Evolutionary conservation across 2,113 vertebrate species (phyloP), one percentile per base, ranked within the genome.

Genomic region (Ancistrus triradiatus): DNA sequence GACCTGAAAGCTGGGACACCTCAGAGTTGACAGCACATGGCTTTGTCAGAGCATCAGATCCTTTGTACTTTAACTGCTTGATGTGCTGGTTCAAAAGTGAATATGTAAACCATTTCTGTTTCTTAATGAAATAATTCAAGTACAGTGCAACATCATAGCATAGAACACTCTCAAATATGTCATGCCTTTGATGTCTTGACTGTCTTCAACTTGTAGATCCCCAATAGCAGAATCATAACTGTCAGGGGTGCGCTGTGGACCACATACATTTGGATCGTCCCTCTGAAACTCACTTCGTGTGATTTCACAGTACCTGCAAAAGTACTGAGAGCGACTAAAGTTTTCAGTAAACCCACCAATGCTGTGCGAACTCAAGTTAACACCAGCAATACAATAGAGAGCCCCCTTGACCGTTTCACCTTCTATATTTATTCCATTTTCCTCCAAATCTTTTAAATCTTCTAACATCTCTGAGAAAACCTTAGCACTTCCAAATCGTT

Each of bases 291-390:
- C 61, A 58, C 17, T 21, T 31, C 5, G 27, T 1, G 57, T 73
- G 17, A 76, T 59, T 73, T 69, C 66, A 72, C 69, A 72, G 43
- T 75, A 75, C 44, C 65, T 66, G 49, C 57, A 69, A 58, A 75
- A 75, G 35, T 62, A 72, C 19, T 57, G 22, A 42, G 63, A 55
- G 10, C 2, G 50, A 53, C 70, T n/a, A n/a, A n/a, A n/a, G n/a
- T n/a, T n/a, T n/a, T n/a, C n/a, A n/a, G n/a, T n/a, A n/a, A n/a
- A n/a, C n/a, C n/a, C n/a, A n/a, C n/a, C n/a, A n/a, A n/a, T n/a
- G n/a, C n/a, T n/a, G n/a, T n/a, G n/a, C n/a, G n/a, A n/a, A n/a
- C n/a, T 73, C 13, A 27, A 11, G 22, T 38, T 40, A 42, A 42
- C 21, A 21, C 37, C 55, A 58, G 55, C 43, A 56, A 71, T 68